Conservation (phyloP, 1,140 invertebrate genomes). For the Acyrthosiphon pisum region DNA sequence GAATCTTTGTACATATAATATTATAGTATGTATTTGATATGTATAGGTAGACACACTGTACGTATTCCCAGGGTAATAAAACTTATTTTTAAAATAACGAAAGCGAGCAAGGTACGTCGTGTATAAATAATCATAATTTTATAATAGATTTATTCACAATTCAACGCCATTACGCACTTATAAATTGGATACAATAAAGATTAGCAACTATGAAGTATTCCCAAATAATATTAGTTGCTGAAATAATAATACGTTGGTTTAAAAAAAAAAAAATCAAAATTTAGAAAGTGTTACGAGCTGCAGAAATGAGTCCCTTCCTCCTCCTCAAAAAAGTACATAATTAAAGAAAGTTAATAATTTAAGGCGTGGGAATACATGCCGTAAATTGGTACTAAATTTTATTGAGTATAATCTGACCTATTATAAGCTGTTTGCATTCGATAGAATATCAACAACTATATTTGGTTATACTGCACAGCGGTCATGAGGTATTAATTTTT, state of each 20-base stretch:
- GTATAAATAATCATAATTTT: not conserved
- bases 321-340: not conserved
- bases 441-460: not conserved
- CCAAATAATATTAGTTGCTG: not conserved
- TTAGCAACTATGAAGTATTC: not conserved
- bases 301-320: not conserved
- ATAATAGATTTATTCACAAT: not conserved
- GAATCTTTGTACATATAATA: not conserved
- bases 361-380: slow-evolving; percentile 5
- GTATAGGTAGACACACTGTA: not conserved
- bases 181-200: not conserved
- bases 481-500: not conserved
- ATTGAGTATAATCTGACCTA: not conserved
- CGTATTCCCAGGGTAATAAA: not conserved
- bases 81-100: not conserved
- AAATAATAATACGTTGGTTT: not conserved
- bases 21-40: not conserved
- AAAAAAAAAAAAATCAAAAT: not conserved
- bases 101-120: not conserved
- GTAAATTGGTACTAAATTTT: slow-evolving; percentile 14
- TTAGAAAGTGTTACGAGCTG: not conserved
- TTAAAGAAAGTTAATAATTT: slow-evolving; percentile 13
- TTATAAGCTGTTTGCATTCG: not conserved
- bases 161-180: not conserved
- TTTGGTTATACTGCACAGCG: not conserved